Evolutionary conservation across 2,797 vertebrate genomes (phyloP).

Genomic region (Lerista edwardsae): DNA sequence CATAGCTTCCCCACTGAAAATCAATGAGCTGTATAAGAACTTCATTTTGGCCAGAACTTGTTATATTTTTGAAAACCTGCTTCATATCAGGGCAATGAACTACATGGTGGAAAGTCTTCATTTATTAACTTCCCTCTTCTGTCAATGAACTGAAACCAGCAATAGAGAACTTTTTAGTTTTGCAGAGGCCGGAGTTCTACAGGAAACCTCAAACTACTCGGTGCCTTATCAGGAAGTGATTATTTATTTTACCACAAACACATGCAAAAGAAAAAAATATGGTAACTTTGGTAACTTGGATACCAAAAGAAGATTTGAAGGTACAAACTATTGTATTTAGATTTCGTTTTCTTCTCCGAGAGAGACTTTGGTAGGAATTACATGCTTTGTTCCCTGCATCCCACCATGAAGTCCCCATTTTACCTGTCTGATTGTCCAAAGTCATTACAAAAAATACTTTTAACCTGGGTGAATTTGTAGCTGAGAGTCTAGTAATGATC

Average conservation of each 20-base stretch:
- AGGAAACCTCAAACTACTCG: slow-evolving; percentile 25
- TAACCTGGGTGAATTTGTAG: not conserved
- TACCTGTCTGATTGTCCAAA: not conserved
- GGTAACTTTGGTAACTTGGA: not conserved
- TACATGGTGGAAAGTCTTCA: not conserved
- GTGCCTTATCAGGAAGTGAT: slow-evolving; percentile 7
- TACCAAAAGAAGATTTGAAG: not conserved
- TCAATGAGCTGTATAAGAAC: not conserved
- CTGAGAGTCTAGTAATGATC: not conserved
- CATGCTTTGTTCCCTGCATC: not conserved
- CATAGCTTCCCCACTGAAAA: not conserved
- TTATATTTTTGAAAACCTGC: not conserved
- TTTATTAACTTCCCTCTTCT: not conserved
- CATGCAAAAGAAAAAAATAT: not conserved
- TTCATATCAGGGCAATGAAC: not conserved
- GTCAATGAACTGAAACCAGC: not conserved
- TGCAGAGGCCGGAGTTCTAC: not conserved
- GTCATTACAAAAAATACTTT: not conserved
- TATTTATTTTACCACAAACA: not conserved
- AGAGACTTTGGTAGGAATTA: not conserved
- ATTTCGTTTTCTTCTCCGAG: not conserved
- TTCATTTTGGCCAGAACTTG: not conserved
- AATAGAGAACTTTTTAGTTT: not conserved
- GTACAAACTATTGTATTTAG: not conserved
- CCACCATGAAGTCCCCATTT: not conserved